These are phyloP conservation scores for Calyptommatus sinebrachiatus DNA, from an alignment of 2,113 vertebrate species.

Conservation along the genomic window DNA sequence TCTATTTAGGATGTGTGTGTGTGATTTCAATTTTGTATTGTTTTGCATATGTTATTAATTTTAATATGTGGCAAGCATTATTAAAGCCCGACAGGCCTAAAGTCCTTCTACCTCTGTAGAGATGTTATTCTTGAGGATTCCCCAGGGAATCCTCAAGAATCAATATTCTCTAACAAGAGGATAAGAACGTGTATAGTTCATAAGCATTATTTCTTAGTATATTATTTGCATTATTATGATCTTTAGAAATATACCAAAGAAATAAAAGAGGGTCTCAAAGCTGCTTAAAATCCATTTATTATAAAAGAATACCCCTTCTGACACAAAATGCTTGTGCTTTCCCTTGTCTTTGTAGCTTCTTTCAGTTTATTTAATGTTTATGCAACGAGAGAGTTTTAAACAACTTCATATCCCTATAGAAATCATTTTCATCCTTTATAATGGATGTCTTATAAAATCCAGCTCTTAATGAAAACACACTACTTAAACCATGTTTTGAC, in stretches of 20 bases:
- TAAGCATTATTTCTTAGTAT: conserved; percentile 30
- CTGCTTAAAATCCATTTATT: conserved; percentile 29
- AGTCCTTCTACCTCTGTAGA: no score
- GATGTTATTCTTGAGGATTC: no score
- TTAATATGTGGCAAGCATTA: no score
- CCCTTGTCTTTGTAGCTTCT: neutral
- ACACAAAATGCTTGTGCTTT: neutral
- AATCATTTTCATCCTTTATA: neutral
- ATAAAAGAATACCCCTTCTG: conserved; percentile 2
- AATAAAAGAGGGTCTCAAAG: neutral
- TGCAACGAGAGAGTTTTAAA: neutral
- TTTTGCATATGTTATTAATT: no score
- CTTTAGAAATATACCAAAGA: conserved; percentile 16
- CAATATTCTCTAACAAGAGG: no score
- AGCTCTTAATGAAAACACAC: conserved; percentile 7
- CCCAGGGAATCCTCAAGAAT: no score
- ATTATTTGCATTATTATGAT: conserved; percentile 24
- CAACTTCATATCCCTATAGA: conserved; percentile 7
- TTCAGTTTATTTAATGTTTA: neutral
- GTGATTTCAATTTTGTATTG: no score
- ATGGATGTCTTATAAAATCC: neutral
- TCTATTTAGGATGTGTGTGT: no score
- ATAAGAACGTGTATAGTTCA: conserved; percentile 22
- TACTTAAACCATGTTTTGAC: neutral
- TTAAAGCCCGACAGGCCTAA: no score